These are phyloP conservation scores for Zhuqinia jingwanae DNA, from an alignment of 2,888 invertebrate genomes.

Conservation along the genomic window DNA sequence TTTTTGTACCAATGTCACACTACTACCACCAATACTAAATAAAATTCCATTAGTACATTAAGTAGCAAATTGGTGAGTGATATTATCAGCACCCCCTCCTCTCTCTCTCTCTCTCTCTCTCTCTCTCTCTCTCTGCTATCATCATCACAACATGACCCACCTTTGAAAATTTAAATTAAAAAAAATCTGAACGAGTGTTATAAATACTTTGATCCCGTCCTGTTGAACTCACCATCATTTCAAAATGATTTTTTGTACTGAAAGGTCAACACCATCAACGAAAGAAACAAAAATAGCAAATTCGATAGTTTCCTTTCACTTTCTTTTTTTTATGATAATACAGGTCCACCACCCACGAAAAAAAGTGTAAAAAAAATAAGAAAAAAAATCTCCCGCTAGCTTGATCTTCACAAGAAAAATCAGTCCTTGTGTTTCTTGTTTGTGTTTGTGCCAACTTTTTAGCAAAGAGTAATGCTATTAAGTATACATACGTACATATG, in stretches of 20 bases:
- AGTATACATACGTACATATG: too few species aligned
- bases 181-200: too few species aligned
- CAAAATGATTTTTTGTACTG: background rate
- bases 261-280: background rate
- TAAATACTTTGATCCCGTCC: background rate
- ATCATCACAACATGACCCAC: background rate
- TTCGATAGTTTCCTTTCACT: too few species aligned
- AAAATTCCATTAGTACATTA: constrained; percentile 53
- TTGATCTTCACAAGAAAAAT: background rate
- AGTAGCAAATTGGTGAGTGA: constrained; percentile 57
- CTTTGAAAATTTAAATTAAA: background rate
- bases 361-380: background rate
- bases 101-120: too few species aligned
- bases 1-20: background rate
- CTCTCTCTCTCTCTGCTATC: too few species aligned
- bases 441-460: constrained; percentile 20
- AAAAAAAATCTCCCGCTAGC: background rate
- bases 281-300: background rate
- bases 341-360: too few species aligned
- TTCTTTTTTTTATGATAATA: too few species aligned
- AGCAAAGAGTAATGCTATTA: background rate
- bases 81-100: constrained; percentile 37
- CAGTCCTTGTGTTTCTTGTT: background rate
- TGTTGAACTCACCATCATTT: background rate
- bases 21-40: background rate